Evolutionary conservation across 2,797 vertebrate genomes (phyloP).

Genomic region (Melanotaenia boesemani): DNA sequence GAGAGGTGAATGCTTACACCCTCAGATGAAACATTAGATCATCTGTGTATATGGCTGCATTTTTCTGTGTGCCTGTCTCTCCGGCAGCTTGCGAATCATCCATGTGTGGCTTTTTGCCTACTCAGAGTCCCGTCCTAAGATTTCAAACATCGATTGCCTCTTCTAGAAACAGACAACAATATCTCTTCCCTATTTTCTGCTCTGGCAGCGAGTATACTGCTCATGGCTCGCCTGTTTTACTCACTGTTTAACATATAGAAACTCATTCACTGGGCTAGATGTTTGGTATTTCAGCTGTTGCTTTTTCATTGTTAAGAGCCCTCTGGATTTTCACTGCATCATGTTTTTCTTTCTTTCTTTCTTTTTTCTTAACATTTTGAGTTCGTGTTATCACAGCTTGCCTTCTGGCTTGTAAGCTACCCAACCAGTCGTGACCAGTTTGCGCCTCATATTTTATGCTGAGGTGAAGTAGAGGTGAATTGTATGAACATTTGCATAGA

Average conservation of each 20-base stretch:
- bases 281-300: slow-evolving; percentile 43
- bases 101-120: slow-evolving; percentile 40
- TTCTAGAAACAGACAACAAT: slow-evolving; percentile 55
- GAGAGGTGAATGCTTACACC: slow-evolving; percentile 64
- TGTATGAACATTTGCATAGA: slow-evolving; percentile 17
- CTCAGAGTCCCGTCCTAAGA: slow-evolving; percentile 61
- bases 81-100: slow-evolving; percentile 25
- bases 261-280: slow-evolving; percentile 41
- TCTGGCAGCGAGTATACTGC: slow-evolving; percentile 54
- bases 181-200: slow-evolving; percentile 59
- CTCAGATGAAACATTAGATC: slow-evolving; percentile 67
- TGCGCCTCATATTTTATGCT: slow-evolving; percentile 51
- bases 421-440: slow-evolving; percentile 55
- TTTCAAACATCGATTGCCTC: slow-evolving; percentile 67
- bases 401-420: slow-evolving; percentile 48
- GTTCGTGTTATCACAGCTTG: slow-evolving; percentile 62
- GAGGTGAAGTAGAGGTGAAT: slow-evolving; percentile 36
- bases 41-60: slow-evolving; percentile 30
- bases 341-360: slow-evolving; percentile 45
- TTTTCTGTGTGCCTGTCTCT: slow-evolving; percentile 31
- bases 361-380: slow-evolving; percentile 34
- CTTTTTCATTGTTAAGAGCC: slow-evolving; percentile 12
- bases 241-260: slow-evolving; percentile 33
- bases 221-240: slow-evolving; percentile 36
- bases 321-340: slow-evolving; percentile 46